Conservation (phyloP, 2,888 invertebrate genomes). For the Neocrepidodera transversa region DNA sequence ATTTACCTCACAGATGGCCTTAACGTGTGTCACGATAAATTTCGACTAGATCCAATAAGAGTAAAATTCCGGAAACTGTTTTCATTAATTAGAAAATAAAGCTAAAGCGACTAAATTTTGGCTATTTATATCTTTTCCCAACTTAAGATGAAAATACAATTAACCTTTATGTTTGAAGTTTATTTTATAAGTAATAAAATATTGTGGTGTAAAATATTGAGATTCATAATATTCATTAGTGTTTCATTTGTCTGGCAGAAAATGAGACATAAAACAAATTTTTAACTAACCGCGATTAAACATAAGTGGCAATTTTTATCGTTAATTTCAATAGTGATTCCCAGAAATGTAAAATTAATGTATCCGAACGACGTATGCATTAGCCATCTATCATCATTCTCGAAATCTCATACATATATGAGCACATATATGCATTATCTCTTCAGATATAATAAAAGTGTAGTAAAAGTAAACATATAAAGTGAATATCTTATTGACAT, state of each 20-base stretch:
- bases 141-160: background rate
- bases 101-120: conserved; percentile 1
- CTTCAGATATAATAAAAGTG: conserved; percentile 42
- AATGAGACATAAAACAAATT: too few species aligned
- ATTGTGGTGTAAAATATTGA: too few species aligned
- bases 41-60: conserved; percentile 50
- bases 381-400: conserved; percentile 24
- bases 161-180: background rate
- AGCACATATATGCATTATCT: conserved; percentile 37
- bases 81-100: conserved; percentile 33
- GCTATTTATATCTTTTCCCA: background rate
- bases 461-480: conserved; percentile 45
- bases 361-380: conserved; percentile 8
- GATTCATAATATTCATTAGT: too few species aligned
- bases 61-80: conserved; percentile 28
- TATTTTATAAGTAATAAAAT: too few species aligned
- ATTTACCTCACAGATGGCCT: conserved; percentile 58
- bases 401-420: conserved; percentile 29
- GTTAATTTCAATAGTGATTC: conserved; percentile 1
- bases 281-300: too few species aligned
- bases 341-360: conserved; percentile 23
- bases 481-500: conserved; percentile 49
- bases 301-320: conserved; percentile 1
- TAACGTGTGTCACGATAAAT: conserved; percentile 54
- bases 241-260: too few species aligned